Evolutionary conservation across 2,113 vertebrate species (phyloP), one percentile per base, ranked within the genome.

Genomic region (Trogon melanurus): DNA sequence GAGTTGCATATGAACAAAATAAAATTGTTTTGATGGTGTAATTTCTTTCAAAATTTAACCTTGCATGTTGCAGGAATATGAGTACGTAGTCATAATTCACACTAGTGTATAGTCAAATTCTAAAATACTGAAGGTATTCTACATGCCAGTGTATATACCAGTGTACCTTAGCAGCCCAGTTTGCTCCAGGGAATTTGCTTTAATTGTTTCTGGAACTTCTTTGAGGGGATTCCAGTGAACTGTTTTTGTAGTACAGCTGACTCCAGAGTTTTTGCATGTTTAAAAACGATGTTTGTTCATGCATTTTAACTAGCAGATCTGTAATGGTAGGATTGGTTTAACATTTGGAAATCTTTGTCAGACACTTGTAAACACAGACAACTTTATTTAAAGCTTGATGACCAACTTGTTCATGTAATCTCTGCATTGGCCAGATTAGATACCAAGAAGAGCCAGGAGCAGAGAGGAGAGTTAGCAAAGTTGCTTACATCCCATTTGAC

Each of bases 311-410:
- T 58, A 60, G 60, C 1, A 5, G 62, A 76, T 93, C 88, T 93
- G 67, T 88, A 88, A 60, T 69, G 53, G 14, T 84, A 51, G 34
- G 7, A 7, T 79, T 66, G 73, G 48, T 89, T 94, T 94, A 56
- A 85, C 71, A 79, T 93, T 61, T 96, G 86, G 76, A 93, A 89
- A 69, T 78, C 75, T 93, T 94, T 67, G 74, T 91, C 78, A 76
- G 66, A 61, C 62, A 13, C 50, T 95, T 88, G 54, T 94, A 94
- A 94, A 95, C 54, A 71, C 71, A 88, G 79, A 72, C 85, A 74
- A 72, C 45, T 90, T 51, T 94, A 69, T 94, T 90, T 94, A 92
- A 96, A 93, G 44, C 88, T 44, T 1, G 2, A 13, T 92, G 70
- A 85, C 74, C 64, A 85, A 47, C 38, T 85, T 93, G 81, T 92